Base-by-base conservation (phyloP, 2,888 invertebrate species). In the Lysandra coridon region DNA sequence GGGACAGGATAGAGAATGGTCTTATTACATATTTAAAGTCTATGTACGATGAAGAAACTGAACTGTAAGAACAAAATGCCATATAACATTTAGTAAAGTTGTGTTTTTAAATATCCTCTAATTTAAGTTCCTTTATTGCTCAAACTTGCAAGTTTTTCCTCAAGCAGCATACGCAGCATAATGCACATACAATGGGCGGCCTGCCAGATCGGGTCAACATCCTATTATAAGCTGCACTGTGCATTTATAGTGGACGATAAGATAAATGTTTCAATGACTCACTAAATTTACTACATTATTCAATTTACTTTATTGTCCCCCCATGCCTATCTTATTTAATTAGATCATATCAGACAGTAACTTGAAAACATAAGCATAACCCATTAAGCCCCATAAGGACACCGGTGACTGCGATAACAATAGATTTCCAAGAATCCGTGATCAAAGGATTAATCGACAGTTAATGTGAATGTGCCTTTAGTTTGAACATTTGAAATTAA, bases 181-280 rank as follows among this genome's bases (percentile, higher is more conserved):
- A 73, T 74, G 40, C 44, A 74, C 40, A 40, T 75, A 44, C n/a
- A 76, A 69, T 88, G 89, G 90, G 90, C 88, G 84, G 80, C 57
- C 80, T 90, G 91, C 91, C 92, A 92, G 89, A 86, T 85, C 85
- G 83, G 92, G 92, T 92, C 92, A 92, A 89, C 87, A 91, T 87
- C 90, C 91, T 84, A 81, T 79, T 74, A 79, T 79, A 79, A 79
- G 62, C 79, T 44, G 30, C 44, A 73, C 79, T 74, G 73, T 73
- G 62, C 79, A 79, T 62, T 74, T 40, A 37, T 30, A 73, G 49
- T 73, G 73, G 37, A 74, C 33, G 73, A 40, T 73, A 74, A 74
- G 73, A 44, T 62, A 60, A 78, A 53, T 53, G 49, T 33, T 49
- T 75, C 10, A 3, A 44, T 75, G 49, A 75, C n/a, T 74, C 23